Evolutionary conservation across 2,888 invertebrate species (phyloP).

Genomic region (Pinctada fucata): DNA sequence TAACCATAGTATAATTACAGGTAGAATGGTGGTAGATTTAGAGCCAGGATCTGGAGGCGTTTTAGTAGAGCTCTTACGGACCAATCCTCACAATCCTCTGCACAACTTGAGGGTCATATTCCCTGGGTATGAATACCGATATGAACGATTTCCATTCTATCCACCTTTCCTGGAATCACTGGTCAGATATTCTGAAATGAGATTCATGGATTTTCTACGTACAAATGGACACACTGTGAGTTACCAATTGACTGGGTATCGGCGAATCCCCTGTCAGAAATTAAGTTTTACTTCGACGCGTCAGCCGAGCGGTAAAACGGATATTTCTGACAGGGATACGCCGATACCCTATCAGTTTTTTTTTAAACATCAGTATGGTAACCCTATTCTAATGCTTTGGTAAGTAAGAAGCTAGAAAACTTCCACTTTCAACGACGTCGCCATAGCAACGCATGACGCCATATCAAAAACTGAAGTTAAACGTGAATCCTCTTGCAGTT

Average conservation of each 20-base stretch:
- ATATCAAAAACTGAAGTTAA: too few relatives aligned
- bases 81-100: conserved; percentile 58
- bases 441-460: too few relatives aligned
- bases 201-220: conserved; percentile 62
- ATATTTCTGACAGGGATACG: too few relatives aligned
- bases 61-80: conserved; percentile 49
- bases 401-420: too few relatives aligned
- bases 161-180: conserved; percentile 58
- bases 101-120: conserved; percentile 59
- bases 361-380: too few relatives aligned
- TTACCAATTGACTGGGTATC: background rate
- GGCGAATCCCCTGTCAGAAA: too few relatives aligned
- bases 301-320: too few relatives aligned
- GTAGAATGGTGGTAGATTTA: conserved; percentile 56
- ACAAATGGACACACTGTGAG: conserved; percentile 57
- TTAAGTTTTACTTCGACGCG: background rate
- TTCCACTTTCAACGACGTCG: too few relatives aligned
- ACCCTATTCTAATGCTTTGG: too few relatives aligned
- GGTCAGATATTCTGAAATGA: conserved; percentile 53
- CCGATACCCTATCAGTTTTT: too few relatives aligned
- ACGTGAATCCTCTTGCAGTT: too few relatives aligned
- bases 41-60: conserved; percentile 51
- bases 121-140: conserved; percentile 60
- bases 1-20: conserved; percentile 25
- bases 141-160: conserved; percentile 61